A percentile compares a stretch with the other conserved stretches of the same genome.
Conservation (phyloP, 2,888 invertebrate genomes). For the Eudemis profundana region DNA sequence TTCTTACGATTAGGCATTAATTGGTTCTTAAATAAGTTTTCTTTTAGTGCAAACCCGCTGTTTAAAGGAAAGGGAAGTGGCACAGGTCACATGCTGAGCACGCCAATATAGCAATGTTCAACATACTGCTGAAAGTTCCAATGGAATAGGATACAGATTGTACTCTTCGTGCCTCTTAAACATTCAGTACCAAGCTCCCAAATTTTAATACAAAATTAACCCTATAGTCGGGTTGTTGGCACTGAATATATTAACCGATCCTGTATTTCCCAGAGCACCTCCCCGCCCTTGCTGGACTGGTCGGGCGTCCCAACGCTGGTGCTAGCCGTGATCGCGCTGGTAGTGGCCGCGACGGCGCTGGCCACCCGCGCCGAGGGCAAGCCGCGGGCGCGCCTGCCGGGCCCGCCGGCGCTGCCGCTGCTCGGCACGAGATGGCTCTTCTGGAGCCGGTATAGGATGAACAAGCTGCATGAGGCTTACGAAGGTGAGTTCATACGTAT, state of each 20-base stretch:
- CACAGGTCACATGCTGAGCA: too few relatives aligned
- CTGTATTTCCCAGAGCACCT: slow-evolving; percentile 61
- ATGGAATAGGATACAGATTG: too few relatives aligned
- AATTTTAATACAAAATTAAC: too few relatives aligned
- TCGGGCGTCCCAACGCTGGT: slow-evolving; percentile 76
- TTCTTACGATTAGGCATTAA: too few relatives aligned
- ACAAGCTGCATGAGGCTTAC: slow-evolving; percentile 92
- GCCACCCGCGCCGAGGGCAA: slow-evolving; percentile 63
- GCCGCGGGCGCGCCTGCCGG: slow-evolving; percentile 85
- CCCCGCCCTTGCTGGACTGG: slow-evolving; percentile 76
- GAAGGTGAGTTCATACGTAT: slow-evolving; percentile 83
- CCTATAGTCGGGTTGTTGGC: not conserved
- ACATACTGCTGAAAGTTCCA: too few relatives aligned
- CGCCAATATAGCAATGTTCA: too few relatives aligned
- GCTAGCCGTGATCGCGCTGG: slow-evolving; percentile 63
- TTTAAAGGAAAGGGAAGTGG: too few relatives aligned
- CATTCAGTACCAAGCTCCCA: too few relatives aligned
- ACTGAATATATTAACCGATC: not conserved
- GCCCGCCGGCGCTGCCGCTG: slow-evolving; percentile 89
- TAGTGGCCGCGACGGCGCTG: slow-evolving; percentile 66
- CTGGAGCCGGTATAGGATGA: slow-evolving; percentile 88
- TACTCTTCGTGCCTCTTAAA: too few relatives aligned
- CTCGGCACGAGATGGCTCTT: slow-evolving; percentile 94
- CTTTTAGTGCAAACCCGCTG: too few relatives aligned
- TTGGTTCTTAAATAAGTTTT: too few relatives aligned